A percentile compares a stretch with the other conserved stretches of the same genome.
phyloP scores from a whole-genome alignment of 2,113 vertebrate genomes.

The Macrotis lagotis region DNA sequence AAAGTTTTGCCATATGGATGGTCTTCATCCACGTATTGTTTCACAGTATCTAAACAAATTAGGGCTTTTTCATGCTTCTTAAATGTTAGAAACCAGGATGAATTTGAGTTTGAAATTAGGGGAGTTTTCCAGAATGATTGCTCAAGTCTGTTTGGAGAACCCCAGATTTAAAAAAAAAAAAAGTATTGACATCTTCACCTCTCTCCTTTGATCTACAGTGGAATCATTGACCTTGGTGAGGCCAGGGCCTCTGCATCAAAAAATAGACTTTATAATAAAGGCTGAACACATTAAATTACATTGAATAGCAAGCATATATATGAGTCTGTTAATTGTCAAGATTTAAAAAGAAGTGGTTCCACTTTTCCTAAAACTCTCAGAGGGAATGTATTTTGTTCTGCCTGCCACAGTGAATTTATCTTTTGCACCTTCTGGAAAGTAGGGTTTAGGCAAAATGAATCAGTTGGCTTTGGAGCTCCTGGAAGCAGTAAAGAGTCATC shows the following conservation, averaged over 20 bases:
- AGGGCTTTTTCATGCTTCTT: conserved; percentile 3
- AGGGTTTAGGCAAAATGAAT: conserved; percentile 13
- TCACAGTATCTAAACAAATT: conserved; percentile 30
- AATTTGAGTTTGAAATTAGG: conserved; percentile 2
- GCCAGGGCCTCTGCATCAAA: conserved; percentile 2
- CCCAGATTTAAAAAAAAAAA: conserved; percentile 37
- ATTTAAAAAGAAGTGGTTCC: conserved; percentile 9
- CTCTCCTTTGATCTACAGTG: conserved; percentile 3
- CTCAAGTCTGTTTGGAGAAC: conserved; percentile 37
- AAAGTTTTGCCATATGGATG: neutral
- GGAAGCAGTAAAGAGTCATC: neutral
- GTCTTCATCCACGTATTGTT: conserved; percentile 10
- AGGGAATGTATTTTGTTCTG: neutral
- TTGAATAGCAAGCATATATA: conserved; percentile 18
- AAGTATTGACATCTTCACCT: neutral
- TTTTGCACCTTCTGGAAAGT: conserved; percentile 55
- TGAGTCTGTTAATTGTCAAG: conserved; percentile 10
- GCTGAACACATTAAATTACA: conserved; percentile 39
- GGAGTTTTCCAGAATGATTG: conserved; percentile 14
- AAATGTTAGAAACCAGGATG: conserved; percentile 29
- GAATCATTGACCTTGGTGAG: conserved; percentile 31
- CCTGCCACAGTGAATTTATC: conserved; percentile 11
- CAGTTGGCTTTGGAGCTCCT: conserved; percentile 35
- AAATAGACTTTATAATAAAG: neutral
- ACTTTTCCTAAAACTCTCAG: neutral